Evolutionary conservation across 1,140 invertebrate genomes (phyloP), one percentile per base, ranked within the genome.

Genomic region (Bathynomus jamesi): DNA sequence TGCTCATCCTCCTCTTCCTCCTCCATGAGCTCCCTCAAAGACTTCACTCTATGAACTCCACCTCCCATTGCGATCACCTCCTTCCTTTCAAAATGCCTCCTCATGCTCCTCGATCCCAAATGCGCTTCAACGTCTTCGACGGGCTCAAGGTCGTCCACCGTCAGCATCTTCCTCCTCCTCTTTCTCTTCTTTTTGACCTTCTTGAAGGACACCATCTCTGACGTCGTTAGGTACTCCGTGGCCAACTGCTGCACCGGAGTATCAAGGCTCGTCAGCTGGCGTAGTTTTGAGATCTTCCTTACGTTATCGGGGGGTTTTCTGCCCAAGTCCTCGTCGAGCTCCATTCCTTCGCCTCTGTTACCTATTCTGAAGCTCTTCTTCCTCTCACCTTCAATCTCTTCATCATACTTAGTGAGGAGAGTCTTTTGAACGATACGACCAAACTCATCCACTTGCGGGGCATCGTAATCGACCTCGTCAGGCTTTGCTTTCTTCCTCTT

Each of bases 341-440:
- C 7, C 63, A 71, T 32, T 7, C 65, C 65, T 28, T 62, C 62
- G 7, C 72, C 75, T 64, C 69, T 69, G 1, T 25, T n/a, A 1
- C 75, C 77, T 17, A 78, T 46, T 46, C 87, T 82, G 84, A 99
- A 99, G 61, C 87, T 90, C 61, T 89, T 86, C 69, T 87, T 88
- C 78, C 91, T 90, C 46, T 82, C 82, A 2, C 93, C 93, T 62
- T 91, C 88, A 61, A 99, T 90, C 82, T 98, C 95, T 80, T 98
- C 95, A 83, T 99, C 95, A 82, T 99, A 99, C 84, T 99, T 98
- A 71, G 88, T 84, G 7, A 99, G 85, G 24, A 96, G 80, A 79
- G 86, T 80, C 83, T 89, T 85, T 80, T 89, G 78, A 82, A 87
- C 83, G 76, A 89, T 84, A 80, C 90, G 86, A 68, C 93, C 92